Evolutionary conservation across 2,797 vertebrate genomes (phyloP).

Genomic region (Eutrigla gurnardus): DNA sequence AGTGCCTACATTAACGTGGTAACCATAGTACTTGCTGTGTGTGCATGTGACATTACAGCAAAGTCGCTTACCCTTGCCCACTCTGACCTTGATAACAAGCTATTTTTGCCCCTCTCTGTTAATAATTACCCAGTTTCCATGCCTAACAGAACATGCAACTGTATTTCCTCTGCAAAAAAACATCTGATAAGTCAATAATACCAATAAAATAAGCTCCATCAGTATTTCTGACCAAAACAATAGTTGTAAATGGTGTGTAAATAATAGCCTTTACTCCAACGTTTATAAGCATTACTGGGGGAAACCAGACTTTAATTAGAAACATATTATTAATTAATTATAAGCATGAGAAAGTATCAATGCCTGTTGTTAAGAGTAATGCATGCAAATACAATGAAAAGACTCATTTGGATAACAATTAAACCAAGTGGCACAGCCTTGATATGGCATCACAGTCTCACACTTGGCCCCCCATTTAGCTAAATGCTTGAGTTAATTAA

Average conservation of each 20-base stretch:
- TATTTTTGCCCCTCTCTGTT: slow-evolving; percentile 73
- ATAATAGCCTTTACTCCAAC: background rate
- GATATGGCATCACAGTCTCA: background rate
- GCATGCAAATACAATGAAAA: background rate
- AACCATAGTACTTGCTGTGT: slow-evolving; percentile 22
- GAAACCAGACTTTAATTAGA: background rate
- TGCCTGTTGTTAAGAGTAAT: background rate
- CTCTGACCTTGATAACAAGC: slow-evolving; percentile 70
- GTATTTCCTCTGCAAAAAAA: slow-evolving; percentile 23
- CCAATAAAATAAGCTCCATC: background rate
- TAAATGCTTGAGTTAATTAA: background rate
- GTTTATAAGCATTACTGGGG: background rate
- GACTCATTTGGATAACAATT: background rate
- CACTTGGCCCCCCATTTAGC: background rate
- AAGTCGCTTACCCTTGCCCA: slow-evolving; percentile 53
- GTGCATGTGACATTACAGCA: slow-evolving; percentile 37
- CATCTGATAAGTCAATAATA: background rate
- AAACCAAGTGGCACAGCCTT: background rate
- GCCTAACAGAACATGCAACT: slow-evolving; percentile 38
- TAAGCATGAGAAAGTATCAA: background rate
- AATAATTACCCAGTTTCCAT: slow-evolving; percentile 73
- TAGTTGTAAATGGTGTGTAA: too few relatives aligned
- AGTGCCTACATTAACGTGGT: slow-evolving; percentile 28
- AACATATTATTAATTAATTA: too few relatives aligned
- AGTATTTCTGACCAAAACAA: background rate